Evolutionary conservation across 2,888 invertebrate genomes (phyloP).

Genomic region (Saturnia pavonia): DNA sequence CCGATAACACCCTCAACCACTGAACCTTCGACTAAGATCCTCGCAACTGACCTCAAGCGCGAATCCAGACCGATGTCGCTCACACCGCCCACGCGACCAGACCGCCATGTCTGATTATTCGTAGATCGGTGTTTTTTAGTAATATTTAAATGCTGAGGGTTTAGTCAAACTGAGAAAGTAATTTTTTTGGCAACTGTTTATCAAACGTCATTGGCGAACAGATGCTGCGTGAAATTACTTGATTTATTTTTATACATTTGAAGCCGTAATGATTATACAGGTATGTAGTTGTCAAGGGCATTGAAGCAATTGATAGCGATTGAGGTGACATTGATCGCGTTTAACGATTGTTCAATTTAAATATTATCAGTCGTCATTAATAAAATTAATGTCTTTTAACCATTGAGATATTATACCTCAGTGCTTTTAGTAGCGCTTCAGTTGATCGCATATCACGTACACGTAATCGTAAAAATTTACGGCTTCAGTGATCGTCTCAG

Average conservation of each 20-base stretch:
- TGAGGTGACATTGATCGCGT: background rate
- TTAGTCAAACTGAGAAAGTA: conserved; percentile 18
- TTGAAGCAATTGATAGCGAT: background rate
- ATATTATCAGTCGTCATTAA: background rate
- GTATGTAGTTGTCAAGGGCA: background rate
- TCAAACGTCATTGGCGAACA: background rate
- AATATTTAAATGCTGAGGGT: background rate
- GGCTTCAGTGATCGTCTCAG: too few species aligned
- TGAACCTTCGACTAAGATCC: conserved; percentile 21
- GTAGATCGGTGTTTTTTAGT: conserved; percentile 6
- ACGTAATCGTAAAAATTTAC: too few species aligned
- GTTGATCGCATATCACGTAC: too few species aligned
- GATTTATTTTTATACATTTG: background rate
- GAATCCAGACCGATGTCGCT: conserved; percentile 66
- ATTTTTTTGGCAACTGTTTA: too few species aligned
- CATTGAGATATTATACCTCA: too few species aligned
- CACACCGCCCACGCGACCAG: conserved; percentile 64
- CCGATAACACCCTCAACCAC: conserved; percentile 23
- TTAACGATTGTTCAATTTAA: background rate
- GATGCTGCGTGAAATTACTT: background rate
- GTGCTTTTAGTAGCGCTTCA: too few species aligned
- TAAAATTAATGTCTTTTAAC: background rate
- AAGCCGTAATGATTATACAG: background rate
- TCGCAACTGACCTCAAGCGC: conserved; percentile 38
- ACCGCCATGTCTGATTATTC: conserved; percentile 48